Base-by-base conservation (phyloP, 2,797 vertebrate genomes). In the Gobio occitaniae region DNA sequence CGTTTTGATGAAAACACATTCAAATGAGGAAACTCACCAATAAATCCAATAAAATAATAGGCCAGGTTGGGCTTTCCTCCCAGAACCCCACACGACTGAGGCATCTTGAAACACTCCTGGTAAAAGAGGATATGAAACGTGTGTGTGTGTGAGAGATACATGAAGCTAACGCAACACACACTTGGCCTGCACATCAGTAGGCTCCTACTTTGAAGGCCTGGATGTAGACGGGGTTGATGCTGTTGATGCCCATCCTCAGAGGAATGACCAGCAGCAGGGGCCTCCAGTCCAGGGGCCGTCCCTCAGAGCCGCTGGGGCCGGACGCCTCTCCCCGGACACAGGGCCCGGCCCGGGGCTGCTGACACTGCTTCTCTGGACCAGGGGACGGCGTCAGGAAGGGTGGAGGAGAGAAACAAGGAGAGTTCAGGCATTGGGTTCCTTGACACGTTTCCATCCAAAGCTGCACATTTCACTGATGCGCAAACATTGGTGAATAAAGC, bases 91-190 rank as follows among this genome's bases (percentile, higher is more conserved):
- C 97, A 95, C 88, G 96, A 97, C 89, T 97, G 96, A 63, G 96
- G 96, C 96, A 97, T 97, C 94, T 97, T 97, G 95, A 97, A 97
- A 94, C 96, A 97, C 91, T 96, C 96, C 96, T 97, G 59, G 89
- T 82, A 87, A 86, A 91, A 61, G 65, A n/a, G 61, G 44, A 82
- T n/a, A 19, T 48, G 56, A 48, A 54, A 68, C n/a, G 9, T 12
- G 54, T n/a, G 19, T 17, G 4, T 72, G 54, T n/a, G 19, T 17
- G 4, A 19, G 25, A 50, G 47, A 72, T 0, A 5, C n/a, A 17
- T 32, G 63, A 65, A 32, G 13, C 25, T 19, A 9, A 47, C 19
- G 13, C n/a, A 44, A 19, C 61, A 47, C 0, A 41, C 9, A 21
- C 6, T 12, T 5, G 48, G 3, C 2, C 13, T 36, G 16, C 36